Evolutionary conservation across 1,140 invertebrate genomes (phyloP).

Genomic region (Bombus fervidus): DNA sequence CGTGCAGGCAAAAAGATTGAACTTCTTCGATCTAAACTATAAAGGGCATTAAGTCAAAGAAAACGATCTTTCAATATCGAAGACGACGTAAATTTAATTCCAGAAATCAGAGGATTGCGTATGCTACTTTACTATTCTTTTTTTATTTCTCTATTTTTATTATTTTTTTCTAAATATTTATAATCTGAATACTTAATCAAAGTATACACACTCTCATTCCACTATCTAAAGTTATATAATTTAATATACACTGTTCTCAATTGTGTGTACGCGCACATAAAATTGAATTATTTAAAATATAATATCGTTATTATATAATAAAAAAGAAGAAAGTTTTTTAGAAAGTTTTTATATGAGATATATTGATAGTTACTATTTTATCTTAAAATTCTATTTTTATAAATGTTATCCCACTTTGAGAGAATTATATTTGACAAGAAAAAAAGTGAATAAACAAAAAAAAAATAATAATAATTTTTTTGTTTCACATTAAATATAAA

Average conservation of each 20-base stretch:
- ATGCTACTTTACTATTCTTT: too few species aligned
- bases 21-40: conserved; percentile 88
- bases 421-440: background rate
- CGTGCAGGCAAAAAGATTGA: conserved; percentile 88
- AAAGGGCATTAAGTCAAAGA: conserved; percentile 70
- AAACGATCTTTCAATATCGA: background rate
- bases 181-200: background rate
- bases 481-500: background rate
- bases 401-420: background rate
- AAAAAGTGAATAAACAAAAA: background rate
- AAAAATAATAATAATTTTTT: background rate
- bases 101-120: background rate
- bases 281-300: background rate
- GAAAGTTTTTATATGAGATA: conserved; percentile 12
- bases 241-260: background rate
- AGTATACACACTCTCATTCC: background rate
- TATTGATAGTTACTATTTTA: conserved; percentile 21
- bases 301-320: background rate
- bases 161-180: background rate
- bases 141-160: too few species aligned
- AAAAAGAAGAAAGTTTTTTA: background rate
- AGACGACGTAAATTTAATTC: background rate
- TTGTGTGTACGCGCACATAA: background rate
- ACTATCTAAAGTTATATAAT: background rate
- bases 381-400: conserved; percentile 34